A percentile compares a stretch with the other conserved stretches of the same genome.
Evolutionary conservation across 2,888 invertebrate species (phyloP).

Genomic region (Pristionchus exspectatus): DNA sequence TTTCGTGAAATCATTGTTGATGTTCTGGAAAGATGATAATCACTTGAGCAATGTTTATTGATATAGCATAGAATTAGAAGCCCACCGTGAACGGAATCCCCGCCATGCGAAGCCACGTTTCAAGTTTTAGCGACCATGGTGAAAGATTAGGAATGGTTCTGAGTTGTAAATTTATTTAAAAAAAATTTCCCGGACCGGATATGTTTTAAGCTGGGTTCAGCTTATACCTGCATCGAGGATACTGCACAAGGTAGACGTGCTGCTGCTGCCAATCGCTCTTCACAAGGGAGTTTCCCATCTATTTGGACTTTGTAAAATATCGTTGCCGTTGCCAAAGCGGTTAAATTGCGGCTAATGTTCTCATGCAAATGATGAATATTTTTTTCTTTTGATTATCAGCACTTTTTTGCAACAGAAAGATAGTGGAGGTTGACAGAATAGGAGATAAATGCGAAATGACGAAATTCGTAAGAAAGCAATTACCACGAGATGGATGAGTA

Average conservation of each 20-base stretch:
- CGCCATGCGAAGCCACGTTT: slow-evolving; percentile 29
- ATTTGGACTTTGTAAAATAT: no score
- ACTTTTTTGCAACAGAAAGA: no score
- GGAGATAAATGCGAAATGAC: no score
- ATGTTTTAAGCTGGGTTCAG: neutral
- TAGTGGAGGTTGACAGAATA: no score
- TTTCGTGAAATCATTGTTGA: no score
- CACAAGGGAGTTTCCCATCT: neutral
- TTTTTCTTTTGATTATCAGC: no score
- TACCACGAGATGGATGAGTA: no score
- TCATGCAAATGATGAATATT: no score
- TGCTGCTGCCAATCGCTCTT: neutral
- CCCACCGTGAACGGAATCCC: slow-evolving; percentile 8
- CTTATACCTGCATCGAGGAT: neutral
- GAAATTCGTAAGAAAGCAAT: no score
- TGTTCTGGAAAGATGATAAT: neutral
- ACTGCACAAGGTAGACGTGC: neutral
- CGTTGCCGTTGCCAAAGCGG: no score
- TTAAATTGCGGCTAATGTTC: no score
- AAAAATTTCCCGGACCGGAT: neutral
- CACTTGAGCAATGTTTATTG: slow-evolving; percentile 69
- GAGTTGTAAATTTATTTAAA: neutral
- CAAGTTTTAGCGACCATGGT: slow-evolving; percentile 38
- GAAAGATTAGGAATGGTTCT: slow-evolving; percentile 27
- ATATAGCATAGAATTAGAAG: slow-evolving; percentile 66